Conservation (phyloP, 2,113 vertebrate genomes). For the Stictonetta naevosa region DNA sequence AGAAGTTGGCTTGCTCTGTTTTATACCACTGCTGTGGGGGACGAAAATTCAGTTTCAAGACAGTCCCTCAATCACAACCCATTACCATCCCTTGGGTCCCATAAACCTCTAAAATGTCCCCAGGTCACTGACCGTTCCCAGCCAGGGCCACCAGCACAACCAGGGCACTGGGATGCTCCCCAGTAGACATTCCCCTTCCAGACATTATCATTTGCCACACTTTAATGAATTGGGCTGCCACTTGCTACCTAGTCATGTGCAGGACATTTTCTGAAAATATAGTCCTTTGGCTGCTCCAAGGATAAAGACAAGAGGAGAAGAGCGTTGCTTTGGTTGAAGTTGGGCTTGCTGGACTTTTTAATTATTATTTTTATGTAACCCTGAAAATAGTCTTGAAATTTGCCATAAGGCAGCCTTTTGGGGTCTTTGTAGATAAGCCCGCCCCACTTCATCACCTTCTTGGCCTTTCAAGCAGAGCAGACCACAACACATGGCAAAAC, state of each 20-base stretch:
- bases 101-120: neutral
- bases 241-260: neutral
- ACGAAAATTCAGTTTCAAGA: slow-evolving; percentile 3
- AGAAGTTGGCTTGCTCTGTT: neutral
- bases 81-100: neutral
- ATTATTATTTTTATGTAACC: neutral
- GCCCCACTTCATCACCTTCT: neutral
- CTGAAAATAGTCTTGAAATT: neutral
- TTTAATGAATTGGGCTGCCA: neutral
- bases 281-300: neutral
- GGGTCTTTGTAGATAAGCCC: neutral
- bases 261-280: fast-evolving
- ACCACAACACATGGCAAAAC: neutral
- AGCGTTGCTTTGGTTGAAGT: neutral
- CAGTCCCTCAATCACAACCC: neutral
- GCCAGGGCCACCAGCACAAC: neutral
- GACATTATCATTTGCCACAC: neutral
- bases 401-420: neutral
- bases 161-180: neutral
- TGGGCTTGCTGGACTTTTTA: neutral
- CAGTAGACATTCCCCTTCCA: neutral
- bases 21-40: neutral
- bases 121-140: neutral
- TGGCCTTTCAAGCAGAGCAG: neutral
- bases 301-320: neutral